phyloP scores from a whole-genome alignment of 2,113 vertebrate species.

The Anguilla rostrata region DNA sequence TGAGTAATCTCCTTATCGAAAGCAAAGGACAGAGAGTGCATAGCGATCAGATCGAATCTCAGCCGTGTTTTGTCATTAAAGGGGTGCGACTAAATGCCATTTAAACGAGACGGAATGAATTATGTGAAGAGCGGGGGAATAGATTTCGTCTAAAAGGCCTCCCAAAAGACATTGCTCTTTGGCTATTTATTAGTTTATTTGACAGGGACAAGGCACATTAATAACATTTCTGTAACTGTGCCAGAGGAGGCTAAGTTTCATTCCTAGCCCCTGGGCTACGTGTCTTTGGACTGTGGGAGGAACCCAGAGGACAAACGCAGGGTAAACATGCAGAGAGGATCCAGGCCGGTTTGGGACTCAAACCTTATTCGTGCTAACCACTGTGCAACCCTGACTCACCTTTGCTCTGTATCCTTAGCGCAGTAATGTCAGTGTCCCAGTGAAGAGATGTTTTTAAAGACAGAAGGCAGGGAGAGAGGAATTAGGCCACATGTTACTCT shows the following conservation, averaged over 20 bases:
- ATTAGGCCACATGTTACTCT: conserved; percentile 1
- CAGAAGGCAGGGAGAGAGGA: not conserved
- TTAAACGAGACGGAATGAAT: not conserved
- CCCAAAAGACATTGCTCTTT: not conserved
- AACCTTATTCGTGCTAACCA: too few relatives aligned
- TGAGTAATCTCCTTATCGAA: not conserved
- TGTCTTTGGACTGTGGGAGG: too few relatives aligned
- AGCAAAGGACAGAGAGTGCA: not conserved
- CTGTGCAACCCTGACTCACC: not conserved
- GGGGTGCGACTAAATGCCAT: not conserved
- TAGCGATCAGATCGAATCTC: not conserved
- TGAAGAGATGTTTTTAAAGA: not conserved
- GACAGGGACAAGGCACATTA: too few relatives aligned
- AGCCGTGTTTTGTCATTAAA: not conserved
- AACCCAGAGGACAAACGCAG: too few relatives aligned
- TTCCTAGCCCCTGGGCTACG: too few relatives aligned
- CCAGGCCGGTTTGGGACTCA: too few relatives aligned
- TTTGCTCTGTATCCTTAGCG: not conserved
- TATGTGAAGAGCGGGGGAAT: not conserved
- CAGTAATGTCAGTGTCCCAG: not conserved
- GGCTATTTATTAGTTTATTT: not conserved
- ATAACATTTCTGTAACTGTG: too few relatives aligned
- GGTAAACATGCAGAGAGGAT: too few relatives aligned
- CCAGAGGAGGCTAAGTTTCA: too few relatives aligned
- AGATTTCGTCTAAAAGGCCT: not conserved